Percentiles rank a stretch among this genome's conserved stretches.
phyloP scores from a whole-genome alignment of 2,797 vertebrate species.

The Pipistrellus kuhlii region DNA sequence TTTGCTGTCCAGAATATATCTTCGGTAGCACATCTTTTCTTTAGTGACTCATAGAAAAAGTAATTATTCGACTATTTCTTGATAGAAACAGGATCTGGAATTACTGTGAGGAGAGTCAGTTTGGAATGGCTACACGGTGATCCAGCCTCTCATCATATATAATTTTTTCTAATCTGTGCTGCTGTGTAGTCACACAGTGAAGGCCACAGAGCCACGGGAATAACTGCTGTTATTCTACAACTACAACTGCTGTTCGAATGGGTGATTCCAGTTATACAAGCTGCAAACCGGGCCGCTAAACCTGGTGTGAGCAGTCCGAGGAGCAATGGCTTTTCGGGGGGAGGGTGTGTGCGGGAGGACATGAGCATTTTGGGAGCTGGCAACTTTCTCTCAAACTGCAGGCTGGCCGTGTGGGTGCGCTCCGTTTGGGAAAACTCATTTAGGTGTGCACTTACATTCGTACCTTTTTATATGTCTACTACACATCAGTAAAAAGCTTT shows the following conservation, averaged over 20 bases:
- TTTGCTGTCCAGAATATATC: not conserved
- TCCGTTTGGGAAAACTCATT: not conserved
- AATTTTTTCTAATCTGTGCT: not conserved
- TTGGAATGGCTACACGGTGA: not conserved
- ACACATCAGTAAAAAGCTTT: not conserved
- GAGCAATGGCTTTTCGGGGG: not conserved
- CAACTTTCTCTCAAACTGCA: not conserved
- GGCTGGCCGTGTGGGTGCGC: not conserved
- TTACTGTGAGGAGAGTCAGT: not conserved
- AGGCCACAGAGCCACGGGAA: accelerated
- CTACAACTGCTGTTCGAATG: too few species aligned
- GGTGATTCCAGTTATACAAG: not conserved
- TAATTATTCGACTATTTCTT: not conserved
- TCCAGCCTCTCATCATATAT: not conserved
- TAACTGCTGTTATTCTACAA: too few species aligned
- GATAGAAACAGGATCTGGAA: not conserved
- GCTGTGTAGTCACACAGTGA: not conserved
- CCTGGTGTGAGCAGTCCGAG: not conserved
- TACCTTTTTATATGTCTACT: not conserved
- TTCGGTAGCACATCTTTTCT: not conserved
- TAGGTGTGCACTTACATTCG: not conserved
- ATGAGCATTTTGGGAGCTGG: not conserved
- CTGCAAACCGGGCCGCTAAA: not conserved
- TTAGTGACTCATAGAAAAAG: not conserved
- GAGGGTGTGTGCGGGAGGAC: not conserved